Conservation (phyloP, 1,140 invertebrate genomes). For the Orchestia grillus region DNA sequence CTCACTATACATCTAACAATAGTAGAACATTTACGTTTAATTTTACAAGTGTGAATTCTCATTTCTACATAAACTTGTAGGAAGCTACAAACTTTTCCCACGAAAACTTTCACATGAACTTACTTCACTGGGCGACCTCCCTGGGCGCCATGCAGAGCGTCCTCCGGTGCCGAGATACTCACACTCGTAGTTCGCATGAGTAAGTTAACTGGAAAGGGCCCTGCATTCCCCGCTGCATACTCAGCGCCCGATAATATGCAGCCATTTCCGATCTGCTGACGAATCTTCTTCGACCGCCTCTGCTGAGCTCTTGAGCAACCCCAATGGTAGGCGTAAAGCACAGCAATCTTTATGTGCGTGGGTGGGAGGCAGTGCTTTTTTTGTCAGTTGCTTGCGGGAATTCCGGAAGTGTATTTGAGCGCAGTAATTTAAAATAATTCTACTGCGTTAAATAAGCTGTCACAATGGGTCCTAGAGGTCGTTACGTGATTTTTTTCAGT, state of each 20-base stretch:
- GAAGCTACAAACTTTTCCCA: not conserved
- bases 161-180: not conserved
- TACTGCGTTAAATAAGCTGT: not conserved
- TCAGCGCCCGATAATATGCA: not conserved
- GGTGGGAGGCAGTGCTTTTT: not conserved
- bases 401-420: conserved; percentile 11
- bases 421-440: not conserved
- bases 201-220: not conserved
- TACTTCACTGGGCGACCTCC: not conserved
- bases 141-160: not conserved
- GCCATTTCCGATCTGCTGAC: conserved; percentile 51
- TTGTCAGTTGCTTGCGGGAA: not conserved
- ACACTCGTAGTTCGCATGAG: not conserved
- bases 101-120: not conserved
- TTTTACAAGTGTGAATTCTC: not conserved
- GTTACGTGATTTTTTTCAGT: not conserved
- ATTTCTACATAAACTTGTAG: not conserved
- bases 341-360: not conserved
- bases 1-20: not conserved
- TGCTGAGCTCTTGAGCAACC: not conserved
- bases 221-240: conserved; percentile 5
- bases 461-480: not conserved
- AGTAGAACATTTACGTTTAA: not conserved
- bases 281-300: conserved; percentile 17
- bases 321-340: conserved; percentile 23